Percentiles rank a stretch among this genome's conserved stretches.
Conservation (phyloP, 2,797 vertebrate genomes). For the Gobio occitaniae region DNA sequence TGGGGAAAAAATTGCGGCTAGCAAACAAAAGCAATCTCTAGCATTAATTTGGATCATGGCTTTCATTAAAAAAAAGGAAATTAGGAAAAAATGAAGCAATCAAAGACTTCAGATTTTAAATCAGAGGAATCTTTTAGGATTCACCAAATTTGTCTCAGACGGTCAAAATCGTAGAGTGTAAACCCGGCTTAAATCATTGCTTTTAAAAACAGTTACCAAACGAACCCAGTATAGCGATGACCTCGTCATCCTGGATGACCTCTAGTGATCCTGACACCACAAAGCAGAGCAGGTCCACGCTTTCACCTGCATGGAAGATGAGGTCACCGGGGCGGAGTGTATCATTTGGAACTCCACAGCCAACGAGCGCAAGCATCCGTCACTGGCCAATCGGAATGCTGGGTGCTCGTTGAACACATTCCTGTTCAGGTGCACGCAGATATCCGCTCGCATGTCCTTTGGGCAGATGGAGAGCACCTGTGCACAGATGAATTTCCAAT, state of each 20-base stretch:
- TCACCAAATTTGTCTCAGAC: not conserved
- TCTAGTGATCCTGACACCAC: conserved; percentile 96
- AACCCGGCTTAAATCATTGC: not conserved
- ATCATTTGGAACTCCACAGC: conserved; percentile 97
- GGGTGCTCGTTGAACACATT: conserved; percentile 98
- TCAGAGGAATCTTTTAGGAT: not conserved
- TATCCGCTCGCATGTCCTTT: conserved; percentile 97
- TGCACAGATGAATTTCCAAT: conserved; percentile 50
- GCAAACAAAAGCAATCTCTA: not conserved
- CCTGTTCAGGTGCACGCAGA: conserved; percentile 95
- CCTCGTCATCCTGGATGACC: conserved; percentile 98
- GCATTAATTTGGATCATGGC: not conserved
- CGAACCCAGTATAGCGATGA: conserved; percentile 96
- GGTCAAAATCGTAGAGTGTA: not conserved
- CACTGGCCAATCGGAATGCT: conserved; percentile 94
- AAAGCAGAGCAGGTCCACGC: conserved; percentile 95
- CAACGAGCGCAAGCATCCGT: conserved; percentile 93
- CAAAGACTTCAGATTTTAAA: not conserved
- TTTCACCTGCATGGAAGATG: conserved; percentile 96
- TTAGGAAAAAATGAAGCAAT: not conserved
- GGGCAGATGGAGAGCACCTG: conserved; percentile 98
- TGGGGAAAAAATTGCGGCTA: not conserved
- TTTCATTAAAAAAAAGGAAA: not conserved
- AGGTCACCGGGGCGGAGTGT: conserved; percentile 95
- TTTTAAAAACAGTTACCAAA: conserved; percentile 1